Evolutionary conservation across 2,888 invertebrate species (phyloP).

Genomic region (Ophion ventricosus): DNA sequence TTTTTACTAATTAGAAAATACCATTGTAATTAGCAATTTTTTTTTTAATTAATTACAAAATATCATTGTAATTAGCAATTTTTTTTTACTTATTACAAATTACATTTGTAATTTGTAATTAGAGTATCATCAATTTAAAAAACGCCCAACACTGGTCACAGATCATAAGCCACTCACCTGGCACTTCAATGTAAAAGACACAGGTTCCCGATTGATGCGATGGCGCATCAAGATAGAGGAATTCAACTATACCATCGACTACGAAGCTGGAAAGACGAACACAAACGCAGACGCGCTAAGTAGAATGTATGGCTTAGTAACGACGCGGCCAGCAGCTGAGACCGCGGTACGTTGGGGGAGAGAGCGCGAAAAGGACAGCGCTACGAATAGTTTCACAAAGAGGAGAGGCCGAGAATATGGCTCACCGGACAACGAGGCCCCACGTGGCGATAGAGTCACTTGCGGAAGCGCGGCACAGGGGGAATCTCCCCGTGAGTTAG

Average conservation of each 20-base stretch:
- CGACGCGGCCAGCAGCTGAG: neutral
- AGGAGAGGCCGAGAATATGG: neutral
- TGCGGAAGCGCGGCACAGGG: neutral
- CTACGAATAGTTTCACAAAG: neutral
- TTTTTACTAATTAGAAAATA: too few species aligned
- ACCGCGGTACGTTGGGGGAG: neutral
- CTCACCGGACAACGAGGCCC: neutral
- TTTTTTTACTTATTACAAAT: too few species aligned
- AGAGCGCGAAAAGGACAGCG: neutral
- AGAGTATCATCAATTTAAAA: too few species aligned
- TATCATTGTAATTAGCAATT: too few species aligned
- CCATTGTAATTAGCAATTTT: too few species aligned
- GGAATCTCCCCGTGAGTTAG: neutral
- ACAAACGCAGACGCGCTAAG: slow-evolving; percentile 31
- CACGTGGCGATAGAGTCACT: neutral
- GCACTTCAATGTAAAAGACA: slow-evolving; percentile 27
- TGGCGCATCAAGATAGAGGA: slow-evolving; percentile 12
- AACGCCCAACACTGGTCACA: too few species aligned
- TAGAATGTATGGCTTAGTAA: neutral
- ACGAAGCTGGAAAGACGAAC: slow-evolving; percentile 33
- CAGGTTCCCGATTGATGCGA: slow-evolving; percentile 20
- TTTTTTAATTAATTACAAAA: too few species aligned
- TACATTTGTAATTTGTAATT: too few species aligned
- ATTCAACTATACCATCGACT: slow-evolving; percentile 17
- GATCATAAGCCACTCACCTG: slow-evolving; percentile 68